Conservation (phyloP, 2,113 vertebrate species). For the Prionailurus bengalensis region DNA sequence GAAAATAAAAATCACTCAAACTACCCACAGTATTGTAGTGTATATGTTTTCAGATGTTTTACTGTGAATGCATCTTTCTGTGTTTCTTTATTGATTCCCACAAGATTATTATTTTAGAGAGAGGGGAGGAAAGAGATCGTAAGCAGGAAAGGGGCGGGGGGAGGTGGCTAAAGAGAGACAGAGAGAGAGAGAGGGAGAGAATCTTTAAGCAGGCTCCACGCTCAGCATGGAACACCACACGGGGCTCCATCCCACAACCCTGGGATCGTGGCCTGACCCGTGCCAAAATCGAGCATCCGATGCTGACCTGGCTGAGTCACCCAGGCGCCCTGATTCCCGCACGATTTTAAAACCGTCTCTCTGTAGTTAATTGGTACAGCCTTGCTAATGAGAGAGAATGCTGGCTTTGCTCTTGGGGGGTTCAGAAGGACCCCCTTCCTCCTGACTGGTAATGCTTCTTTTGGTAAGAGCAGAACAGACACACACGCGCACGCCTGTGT, state of each 20-base stretch:
- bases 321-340: too few species aligned
- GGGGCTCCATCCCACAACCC: too few species aligned
- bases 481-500: accelerated
- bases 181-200: too few species aligned
- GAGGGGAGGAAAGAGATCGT: too few species aligned
- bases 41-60: background rate
- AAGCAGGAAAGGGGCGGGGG: too few species aligned
- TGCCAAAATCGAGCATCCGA: too few species aligned
- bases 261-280: too few species aligned
- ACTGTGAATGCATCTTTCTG: background rate
- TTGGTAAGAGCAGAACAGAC: background rate
- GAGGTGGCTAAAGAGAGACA: too few species aligned
- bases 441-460: background rate
- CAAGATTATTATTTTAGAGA: too few species aligned
- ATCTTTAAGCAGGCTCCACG: too few species aligned
- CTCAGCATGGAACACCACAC: too few species aligned
- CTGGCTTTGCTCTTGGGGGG: background rate
- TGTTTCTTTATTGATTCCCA: background rate
- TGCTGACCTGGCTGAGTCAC: too few species aligned
- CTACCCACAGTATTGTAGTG: background rate
- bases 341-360: background rate
- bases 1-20: background rate
- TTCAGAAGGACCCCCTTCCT: background rate
- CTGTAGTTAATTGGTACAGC: background rate
- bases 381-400: background rate